Evolutionary conservation across 2,113 vertebrate species (phyloP).

Genomic region (Neofelis nebulosa): DNA sequence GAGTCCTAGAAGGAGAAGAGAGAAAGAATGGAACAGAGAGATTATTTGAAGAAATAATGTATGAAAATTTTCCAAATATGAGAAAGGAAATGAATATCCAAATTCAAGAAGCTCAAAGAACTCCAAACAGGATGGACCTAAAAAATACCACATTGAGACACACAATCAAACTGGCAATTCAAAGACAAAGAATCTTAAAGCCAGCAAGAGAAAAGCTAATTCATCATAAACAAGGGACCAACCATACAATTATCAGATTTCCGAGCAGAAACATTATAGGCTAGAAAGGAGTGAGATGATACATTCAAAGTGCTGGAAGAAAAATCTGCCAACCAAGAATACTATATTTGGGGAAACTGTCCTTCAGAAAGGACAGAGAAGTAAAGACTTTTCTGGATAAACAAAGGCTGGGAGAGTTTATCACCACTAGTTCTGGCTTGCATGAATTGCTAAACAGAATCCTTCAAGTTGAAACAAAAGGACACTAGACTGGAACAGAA

Average conservation of each 20-base stretch:
- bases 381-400: background rate
- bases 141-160: background rate
- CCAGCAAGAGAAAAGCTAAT: background rate
- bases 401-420: background rate
- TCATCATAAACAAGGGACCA: background rate
- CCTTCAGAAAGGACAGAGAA: background rate
- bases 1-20: background rate
- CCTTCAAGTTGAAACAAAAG: background rate
- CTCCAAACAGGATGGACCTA: background rate
- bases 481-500: background rate
- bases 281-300: background rate
- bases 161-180: background rate
- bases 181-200: background rate
- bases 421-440: background rate
- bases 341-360: background rate
- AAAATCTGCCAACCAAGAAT: background rate
- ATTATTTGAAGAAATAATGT: background rate
- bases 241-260: background rate
- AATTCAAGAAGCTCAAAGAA: background rate
- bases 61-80: background rate
- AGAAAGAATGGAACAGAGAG: background rate
- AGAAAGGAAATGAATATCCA: background rate
- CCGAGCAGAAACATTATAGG: background rate
- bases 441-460: background rate
- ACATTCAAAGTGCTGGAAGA: background rate